A percentile compares a stretch with the other conserved stretches of the same genome.
Conservation (phyloP, 2,797 vertebrate species). For the Coendou prehensilis region DNA sequence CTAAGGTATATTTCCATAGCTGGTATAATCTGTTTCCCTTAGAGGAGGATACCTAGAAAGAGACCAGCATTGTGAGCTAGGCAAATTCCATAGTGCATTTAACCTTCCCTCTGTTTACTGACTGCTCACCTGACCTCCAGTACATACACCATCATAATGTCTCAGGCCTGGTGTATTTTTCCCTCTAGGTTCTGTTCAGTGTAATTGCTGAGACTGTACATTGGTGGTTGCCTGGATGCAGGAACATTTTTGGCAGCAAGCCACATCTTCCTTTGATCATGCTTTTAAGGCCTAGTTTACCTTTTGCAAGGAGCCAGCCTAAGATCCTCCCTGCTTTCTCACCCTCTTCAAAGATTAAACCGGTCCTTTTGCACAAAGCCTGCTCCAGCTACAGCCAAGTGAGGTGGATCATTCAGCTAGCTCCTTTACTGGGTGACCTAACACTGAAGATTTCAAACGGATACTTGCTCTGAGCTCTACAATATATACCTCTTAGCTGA, state of each 20-base stretch:
- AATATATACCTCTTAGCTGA: neutral
- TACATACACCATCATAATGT: neutral
- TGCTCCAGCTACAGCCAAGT: neutral
- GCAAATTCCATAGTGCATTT: neutral
- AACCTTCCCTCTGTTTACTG: conserved; percentile 20
- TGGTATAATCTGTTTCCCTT: neutral
- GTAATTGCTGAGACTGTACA: neutral
- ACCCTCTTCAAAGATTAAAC: neutral
- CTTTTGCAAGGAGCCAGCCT: neutral
- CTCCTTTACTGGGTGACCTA: neutral
- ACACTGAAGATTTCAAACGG: neutral
- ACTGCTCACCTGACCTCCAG: conserved; percentile 46
- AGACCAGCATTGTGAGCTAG: neutral
- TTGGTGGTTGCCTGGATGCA: neutral
- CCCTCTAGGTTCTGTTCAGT: neutral
- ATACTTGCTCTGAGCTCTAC: neutral
- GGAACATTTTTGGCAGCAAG: neutral
- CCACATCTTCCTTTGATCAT: neutral
- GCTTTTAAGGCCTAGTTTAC: neutral
- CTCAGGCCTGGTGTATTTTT: neutral
- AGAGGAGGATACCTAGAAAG: neutral
- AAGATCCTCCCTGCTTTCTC: neutral
- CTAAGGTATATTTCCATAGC: neutral
- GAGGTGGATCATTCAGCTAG: neutral
- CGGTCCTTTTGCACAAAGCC: neutral